A percentile compares a stretch with the other conserved stretches of the same genome.
phyloP scores from a whole-genome alignment of 1,140 invertebrate species.

The Leguminivora glycinivorella region DNA sequence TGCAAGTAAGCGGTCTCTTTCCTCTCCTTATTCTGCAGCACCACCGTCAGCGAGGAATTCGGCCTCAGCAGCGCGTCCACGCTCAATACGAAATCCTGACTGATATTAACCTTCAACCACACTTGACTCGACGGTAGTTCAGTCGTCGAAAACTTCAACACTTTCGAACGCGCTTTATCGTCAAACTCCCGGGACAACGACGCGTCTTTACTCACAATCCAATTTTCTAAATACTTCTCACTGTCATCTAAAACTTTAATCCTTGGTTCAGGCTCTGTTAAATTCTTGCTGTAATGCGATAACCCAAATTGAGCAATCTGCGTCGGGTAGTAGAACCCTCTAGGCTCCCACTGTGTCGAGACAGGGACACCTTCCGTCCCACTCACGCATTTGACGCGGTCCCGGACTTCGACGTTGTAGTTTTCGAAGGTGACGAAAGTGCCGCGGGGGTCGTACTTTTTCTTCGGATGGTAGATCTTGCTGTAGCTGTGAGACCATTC shows the following conservation, averaged over 20 bases:
- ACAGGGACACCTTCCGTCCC: constrained; percentile 95
- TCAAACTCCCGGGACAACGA: constrained; percentile 82
- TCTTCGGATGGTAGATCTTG: constrained; percentile 92
- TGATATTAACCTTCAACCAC: constrained; percentile 85
- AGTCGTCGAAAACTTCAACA: constrained; percentile 86
- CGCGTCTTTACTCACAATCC: constrained; percentile 84
- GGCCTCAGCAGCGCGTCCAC: constrained; percentile 85
- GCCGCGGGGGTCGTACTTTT: constrained; percentile 92
- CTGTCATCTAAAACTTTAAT: constrained; percentile 87
- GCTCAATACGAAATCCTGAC: constrained; percentile 87
- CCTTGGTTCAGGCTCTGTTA: constrained; percentile 88
- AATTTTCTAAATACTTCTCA: constrained; percentile 82
- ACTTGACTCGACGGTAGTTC: constrained; percentile 86
- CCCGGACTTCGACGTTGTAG: constrained; percentile 97
- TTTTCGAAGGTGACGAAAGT: constrained; percentile 98
- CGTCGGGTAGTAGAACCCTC: constrained; percentile 98
- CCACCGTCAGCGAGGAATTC: constrained; percentile 90
- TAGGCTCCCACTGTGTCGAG: constrained; percentile 96
- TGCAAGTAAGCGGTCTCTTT: constrained; percentile 89
- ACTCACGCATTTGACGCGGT: constrained; percentile 97
- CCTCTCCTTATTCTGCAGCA: constrained; percentile 88
- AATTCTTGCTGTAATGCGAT: constrained; percentile 97
- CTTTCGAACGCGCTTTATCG: constrained; percentile 76
- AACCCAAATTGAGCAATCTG: constrained; percentile 99
- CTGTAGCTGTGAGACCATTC: constrained; percentile 97